phyloP scores from a whole-genome alignment of 2,888 invertebrate genomes.

The Baccha elongata region DNA sequence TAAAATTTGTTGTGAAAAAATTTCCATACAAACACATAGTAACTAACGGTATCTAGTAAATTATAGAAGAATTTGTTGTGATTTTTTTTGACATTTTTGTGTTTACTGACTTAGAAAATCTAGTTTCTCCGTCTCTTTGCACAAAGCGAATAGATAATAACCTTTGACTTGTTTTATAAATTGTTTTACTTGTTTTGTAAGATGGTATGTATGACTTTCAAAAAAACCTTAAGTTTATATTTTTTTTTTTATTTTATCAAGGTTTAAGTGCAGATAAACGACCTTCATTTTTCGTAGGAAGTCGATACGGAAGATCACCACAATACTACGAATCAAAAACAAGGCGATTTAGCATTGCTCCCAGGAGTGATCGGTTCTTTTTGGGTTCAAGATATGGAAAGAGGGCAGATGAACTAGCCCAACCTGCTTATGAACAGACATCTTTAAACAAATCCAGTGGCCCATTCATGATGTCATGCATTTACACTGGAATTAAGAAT shows the following conservation, averaged over 20 bases:
- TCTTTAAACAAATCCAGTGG: slow-evolving; percentile 75
- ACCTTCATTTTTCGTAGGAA: slow-evolving; percentile 82
- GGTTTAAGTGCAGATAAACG: slow-evolving; percentile 78
- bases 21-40: no score
- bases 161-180: no score
- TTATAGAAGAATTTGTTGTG: no score
- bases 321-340: slow-evolving; percentile 78
- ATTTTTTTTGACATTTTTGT: no score
- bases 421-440: slow-evolving; percentile 77
- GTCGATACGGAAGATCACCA: slow-evolving; percentile 82
- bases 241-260: slow-evolving; percentile 4
- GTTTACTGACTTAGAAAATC: no score
- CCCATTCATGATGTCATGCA: slow-evolving; percentile 80
- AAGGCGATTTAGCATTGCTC: slow-evolving; percentile 80
- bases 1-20: no score
- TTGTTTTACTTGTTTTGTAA: no score
- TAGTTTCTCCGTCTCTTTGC: no score
- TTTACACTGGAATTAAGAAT: slow-evolving; percentile 83
- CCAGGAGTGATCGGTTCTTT: slow-evolving; percentile 82
- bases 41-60: no score
- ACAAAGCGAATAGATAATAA: no score
- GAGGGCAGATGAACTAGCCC: slow-evolving; percentile 77
- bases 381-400: slow-evolving; percentile 82
- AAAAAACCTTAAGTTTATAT: neutral
- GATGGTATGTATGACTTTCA: neutral